Percentiles rank a stretch among this genome's conserved stretches.
Conservation (phyloP, 1,140 invertebrate species). For the Pseudomyrmex cubaensis region DNA sequence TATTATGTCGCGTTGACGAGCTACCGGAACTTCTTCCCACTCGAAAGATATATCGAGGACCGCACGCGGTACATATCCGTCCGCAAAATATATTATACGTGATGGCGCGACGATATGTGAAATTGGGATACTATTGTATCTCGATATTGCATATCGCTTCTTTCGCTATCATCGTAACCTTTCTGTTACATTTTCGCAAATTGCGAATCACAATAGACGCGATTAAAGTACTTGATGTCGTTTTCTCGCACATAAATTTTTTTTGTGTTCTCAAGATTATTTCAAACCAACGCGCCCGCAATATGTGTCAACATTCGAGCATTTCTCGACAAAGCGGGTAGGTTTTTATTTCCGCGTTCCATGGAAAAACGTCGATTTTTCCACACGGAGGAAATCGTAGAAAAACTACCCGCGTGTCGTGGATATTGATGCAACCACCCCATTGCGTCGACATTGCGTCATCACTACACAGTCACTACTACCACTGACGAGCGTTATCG, state of each 20-base stretch:
- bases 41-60: background rate
- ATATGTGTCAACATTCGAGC: slow-evolving; percentile 10
- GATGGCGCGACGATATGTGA: background rate
- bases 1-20: slow-evolving; percentile 29
- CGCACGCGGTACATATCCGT: too few relatives aligned
- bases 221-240: background rate
- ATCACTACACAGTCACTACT: slow-evolving; percentile 1
- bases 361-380: slow-evolving; percentile 25
- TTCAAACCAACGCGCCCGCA: background rate
- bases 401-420: slow-evolving; percentile 21
- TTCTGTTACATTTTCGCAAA: background rate
- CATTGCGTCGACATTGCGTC: slow-evolving; percentile 13
- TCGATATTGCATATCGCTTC: background rate
- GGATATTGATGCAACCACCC: slow-evolving; percentile 44
- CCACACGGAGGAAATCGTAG: background rate
- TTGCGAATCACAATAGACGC: background rate
- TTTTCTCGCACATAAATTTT: background rate
- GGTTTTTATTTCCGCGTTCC: background rate
- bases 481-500: slow-evolving; percentile 45
- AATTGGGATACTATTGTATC: background rate
- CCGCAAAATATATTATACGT: background rate
- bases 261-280: background rate
- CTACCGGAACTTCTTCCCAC: slow-evolving; percentile 37
- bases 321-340: background rate
- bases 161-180: background rate